Base-by-base conservation (phyloP, 1,140 invertebrate genomes). In the Neodiprion lecontei region DNA sequence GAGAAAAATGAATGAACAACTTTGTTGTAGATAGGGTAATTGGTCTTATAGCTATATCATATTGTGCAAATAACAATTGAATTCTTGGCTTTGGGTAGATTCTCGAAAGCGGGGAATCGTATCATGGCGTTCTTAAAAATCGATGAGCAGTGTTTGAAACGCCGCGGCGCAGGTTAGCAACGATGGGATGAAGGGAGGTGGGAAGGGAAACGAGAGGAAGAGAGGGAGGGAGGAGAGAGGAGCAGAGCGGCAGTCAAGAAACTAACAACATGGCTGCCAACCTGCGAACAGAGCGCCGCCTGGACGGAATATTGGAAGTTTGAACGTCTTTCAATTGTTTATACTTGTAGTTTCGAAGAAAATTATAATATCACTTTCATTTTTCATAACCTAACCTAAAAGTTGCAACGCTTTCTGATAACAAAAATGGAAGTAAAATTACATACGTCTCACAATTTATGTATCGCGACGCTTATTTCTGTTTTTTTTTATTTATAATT, bases 221-320 rank as follows among this genome's bases (percentile, higher is more conserved):
- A 48, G 48, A 74, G 40, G 21, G n/a, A 53, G 53, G 69, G 3
- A 1, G 67, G n/a, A 73, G 48, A 23, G 68, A 70, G 65, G 77
- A 40, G 11, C 1, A 70, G 66, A 70, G 21, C 67, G 50, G 48
- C 47, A 66, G 71, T 67, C 47, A 69, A 67, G 49, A 23, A 69
- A 49, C 67, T 50, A 70, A 74, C 81, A 87, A 87, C 74, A 88
- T 88, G 86, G 85, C 85, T 74, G 80, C 53, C 72, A 66, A 76
- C 69, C 72, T 65, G 72, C 78, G 77, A 80, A 70, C 75, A 69
- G 67, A 86, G 85, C 85, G 87, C 86, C 86, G 79, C 79, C 86
- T 87, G 82, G 82, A 75, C 77, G 81, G 74, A 85, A 86, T 88
- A 87, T 87, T 85, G 53, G 53, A 61, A 61, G 5, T 61, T 61